These are phyloP conservation scores for Phortica magna DNA, from an alignment of 2,888 invertebrate species.

Conservation along the genomic window DNA sequence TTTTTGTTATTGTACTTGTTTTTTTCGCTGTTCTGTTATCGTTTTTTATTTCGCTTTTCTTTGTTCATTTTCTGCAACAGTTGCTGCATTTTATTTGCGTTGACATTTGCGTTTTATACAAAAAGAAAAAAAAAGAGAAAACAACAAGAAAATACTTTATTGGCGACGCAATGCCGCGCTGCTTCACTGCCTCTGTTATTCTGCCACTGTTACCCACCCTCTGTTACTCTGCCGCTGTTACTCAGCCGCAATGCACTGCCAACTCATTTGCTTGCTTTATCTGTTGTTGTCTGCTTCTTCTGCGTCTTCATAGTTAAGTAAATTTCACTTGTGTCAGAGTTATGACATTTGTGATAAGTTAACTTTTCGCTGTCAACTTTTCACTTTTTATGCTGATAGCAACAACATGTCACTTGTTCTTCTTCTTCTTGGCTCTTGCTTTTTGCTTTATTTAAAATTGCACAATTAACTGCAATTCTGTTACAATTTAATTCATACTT, in stretches of 20 bases:
- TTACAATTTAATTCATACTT: no score
- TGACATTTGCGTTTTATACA: not conserved
- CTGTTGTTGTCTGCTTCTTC: not conserved
- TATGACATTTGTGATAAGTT: slow-evolving; percentile 25
- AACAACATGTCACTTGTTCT: not conserved
- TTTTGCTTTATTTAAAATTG: no score
- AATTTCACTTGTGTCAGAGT: not conserved
- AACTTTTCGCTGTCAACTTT: slow-evolving; percentile 11
- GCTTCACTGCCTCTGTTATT: no score
- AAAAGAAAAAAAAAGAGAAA: no score
- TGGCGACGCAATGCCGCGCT: not conserved
- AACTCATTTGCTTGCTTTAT: not conserved
- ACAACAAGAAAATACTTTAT: not conserved
- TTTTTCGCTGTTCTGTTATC: not conserved
- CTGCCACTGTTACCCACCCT: no score
- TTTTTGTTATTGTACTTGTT: slow-evolving; percentile 10
- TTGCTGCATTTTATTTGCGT: slow-evolving; percentile 11
- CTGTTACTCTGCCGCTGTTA: no score
- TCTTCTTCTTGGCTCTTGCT: no score
- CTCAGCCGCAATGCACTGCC: no score
- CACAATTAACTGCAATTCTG: no score
- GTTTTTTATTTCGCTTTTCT: not conserved
- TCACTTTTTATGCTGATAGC: not conserved
- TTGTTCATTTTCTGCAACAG: not conserved
- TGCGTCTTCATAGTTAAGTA: not conserved